phyloP scores from a whole-genome alignment of 2,797 vertebrate species.

The Schizothorax lantsangensis region DNA sequence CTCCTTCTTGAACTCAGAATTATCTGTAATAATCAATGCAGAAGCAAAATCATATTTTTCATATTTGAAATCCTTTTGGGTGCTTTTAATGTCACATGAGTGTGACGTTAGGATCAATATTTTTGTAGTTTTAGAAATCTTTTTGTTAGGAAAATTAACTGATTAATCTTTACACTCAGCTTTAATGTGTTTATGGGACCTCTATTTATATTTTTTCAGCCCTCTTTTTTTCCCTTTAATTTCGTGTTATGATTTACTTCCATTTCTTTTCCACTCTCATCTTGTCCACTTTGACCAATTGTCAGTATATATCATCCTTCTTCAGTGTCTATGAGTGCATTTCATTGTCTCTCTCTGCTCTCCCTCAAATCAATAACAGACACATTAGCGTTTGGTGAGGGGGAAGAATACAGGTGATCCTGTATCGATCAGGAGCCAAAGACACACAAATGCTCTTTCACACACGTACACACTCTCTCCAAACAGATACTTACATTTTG shows the following conservation, averaged over 20 bases:
- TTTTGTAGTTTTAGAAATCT: not conserved
- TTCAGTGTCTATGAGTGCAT: constrained; percentile 14
- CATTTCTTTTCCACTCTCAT: not conserved
- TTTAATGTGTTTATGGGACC: not conserved
- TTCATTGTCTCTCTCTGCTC: constrained; percentile 27
- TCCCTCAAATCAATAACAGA: constrained; percentile 54
- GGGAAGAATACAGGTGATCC: constrained; percentile 42
- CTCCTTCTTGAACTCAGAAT: not conserved
- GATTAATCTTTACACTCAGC: not conserved
- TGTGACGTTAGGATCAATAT: not conserved
- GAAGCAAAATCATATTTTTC: not conserved
- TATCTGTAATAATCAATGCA: not conserved
- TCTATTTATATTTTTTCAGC: not conserved
- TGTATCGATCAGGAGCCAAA: constrained; percentile 48
- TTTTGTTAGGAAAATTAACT: not conserved
- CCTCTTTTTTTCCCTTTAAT: not conserved
- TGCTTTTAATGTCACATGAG: not conserved
- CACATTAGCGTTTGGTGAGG: constrained; percentile 52
- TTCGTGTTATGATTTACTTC: constrained; percentile 8
- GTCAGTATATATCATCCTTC: constrained; percentile 21
- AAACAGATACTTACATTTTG: constrained; percentile 13
- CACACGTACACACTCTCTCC: not conserved
- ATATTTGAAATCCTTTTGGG: not conserved
- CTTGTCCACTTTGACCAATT: constrained; percentile 11
- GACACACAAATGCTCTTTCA: constrained; percentile 35